Percentiles rank a stretch among this genome's conserved stretches.
These are phyloP conservation scores for Actinemys pallida DNA, from an alignment of 2,113 vertebrate species.

Conservation along the genomic window DNA sequence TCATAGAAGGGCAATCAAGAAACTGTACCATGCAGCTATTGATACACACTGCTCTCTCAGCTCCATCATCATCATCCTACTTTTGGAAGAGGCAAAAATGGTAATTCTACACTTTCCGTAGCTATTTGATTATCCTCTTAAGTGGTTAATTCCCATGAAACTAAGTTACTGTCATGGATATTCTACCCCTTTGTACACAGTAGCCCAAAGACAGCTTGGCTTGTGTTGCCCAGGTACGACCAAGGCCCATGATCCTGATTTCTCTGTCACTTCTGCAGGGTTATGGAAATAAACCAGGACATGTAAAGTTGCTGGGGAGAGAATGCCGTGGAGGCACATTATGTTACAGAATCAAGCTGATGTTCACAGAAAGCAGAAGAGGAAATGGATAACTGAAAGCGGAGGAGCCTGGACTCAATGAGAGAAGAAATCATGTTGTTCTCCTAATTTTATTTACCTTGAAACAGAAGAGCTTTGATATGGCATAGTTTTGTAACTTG, in stretches of 20 bases:
- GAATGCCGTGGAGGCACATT: not conserved
- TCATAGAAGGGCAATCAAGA: not conserved
- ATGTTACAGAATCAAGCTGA: not conserved
- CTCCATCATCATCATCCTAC: accelerated
- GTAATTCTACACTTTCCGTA: not conserved
- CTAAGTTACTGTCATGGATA: not conserved
- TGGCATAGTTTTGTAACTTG: not conserved
- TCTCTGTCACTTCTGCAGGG: accelerated
- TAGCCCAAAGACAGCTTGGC: accelerated
- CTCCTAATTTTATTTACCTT: not conserved
- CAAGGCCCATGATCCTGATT: not conserved
- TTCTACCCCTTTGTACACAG: not conserved
- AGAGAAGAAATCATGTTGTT: not conserved
- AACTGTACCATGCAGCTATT: not conserved
- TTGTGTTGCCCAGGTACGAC: not conserved
- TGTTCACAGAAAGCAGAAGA: not conserved
- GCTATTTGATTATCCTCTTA: not conserved
- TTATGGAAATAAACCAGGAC: not conserved
- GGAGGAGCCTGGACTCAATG: not conserved
- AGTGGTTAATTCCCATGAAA: not conserved
- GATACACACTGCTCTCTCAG: not conserved
- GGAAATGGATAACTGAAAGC: not conserved
- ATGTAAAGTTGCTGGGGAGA: not conserved
- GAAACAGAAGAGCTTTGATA: not conserved
- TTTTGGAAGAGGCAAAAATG: not conserved